These are phyloP conservation scores for Enteromius paludinosus DNA, from an alignment of 2,797 vertebrate genomes.

Conservation along the genomic window DNA sequence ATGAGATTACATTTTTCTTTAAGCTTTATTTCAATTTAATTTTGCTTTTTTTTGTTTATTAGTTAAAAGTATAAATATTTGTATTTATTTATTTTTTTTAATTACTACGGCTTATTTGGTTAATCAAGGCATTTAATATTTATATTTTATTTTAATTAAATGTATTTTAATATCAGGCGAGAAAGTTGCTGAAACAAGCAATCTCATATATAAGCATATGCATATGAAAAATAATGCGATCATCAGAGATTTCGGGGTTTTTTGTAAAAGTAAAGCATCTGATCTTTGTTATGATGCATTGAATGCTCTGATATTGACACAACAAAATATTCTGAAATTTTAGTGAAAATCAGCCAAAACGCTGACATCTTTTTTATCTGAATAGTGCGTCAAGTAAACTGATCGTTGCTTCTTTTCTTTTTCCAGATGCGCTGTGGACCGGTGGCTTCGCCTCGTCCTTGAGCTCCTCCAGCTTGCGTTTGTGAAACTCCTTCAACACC, in stretches of 20 bases:
- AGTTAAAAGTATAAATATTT: background rate
- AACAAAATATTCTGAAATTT: no score
- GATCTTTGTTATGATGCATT: no score
- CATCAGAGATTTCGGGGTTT: no score
- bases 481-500: constrained; percentile 24
- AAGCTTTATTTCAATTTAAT: background rate
- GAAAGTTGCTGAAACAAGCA: no score
- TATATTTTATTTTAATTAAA: background rate
- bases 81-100: background rate
- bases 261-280: no score
- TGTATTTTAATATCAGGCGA: no score
- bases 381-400: constrained; percentile 26
- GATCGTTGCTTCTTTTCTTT: constrained; percentile 64
- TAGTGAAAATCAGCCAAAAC: no score
- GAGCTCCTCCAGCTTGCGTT: background rate
- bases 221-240: no score
- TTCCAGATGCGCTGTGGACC: constrained; percentile 77
- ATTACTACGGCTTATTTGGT: background rate
- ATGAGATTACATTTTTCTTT: background rate
- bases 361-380: background rate
- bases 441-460: constrained; percentile 67
- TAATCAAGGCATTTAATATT: background rate
- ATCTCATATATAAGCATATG: no score
- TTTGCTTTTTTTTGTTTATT: background rate
- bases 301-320: no score